Base-by-base conservation (phyloP, 2,888 invertebrate species). In the Cordilura impudica region DNA sequence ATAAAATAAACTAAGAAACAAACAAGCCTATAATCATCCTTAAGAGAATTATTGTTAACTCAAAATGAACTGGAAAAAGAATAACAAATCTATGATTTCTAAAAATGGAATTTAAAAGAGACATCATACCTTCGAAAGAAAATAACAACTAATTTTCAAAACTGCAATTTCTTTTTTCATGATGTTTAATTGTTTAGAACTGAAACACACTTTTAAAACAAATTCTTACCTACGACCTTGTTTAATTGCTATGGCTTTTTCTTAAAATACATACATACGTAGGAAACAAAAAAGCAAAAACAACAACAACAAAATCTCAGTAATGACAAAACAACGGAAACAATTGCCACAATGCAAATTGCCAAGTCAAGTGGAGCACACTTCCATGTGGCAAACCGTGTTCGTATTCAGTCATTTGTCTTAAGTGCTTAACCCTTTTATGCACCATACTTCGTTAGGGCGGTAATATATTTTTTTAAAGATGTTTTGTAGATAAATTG, bases 321-420 rank as follows among this genome's bases (percentile, higher is more conserved):
- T 43, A 58, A 56, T 35, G 21, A 47, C 19, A 35, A 35, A 54
- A 26, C 18, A 73, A 66, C 51, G 73, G 73, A 66, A 58, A 66
- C 51, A 66, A 51, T 51, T 67, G 53, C 66, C 66, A 66, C 73
- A 66, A 66, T 60, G 39, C 49, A 66, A 66, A 73, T 66, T 66
- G 39, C 58, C 16, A 66, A 60, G 66, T 47, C 53, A 66, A 53
- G 66, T 26, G 43, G 26, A 60, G 53, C 51, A 14, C 31, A 58
- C 49, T 58, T 66, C 51, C 61, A 31, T 58, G 35, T 60, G 53
- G 26, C 66, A 67, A 67, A 45, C 23, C n/a, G 7, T 47, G n/a
- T 26, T 8, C 21, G 4, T 23, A 39, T 39, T 49, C 72, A 72
- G 54, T 54, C 45, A 72, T 31, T 72, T 72, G 56, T 39, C 58